Evolutionary conservation across 2,113 vertebrate species (phyloP).

Genomic region (Brienomyrus brachyistius): DNA sequence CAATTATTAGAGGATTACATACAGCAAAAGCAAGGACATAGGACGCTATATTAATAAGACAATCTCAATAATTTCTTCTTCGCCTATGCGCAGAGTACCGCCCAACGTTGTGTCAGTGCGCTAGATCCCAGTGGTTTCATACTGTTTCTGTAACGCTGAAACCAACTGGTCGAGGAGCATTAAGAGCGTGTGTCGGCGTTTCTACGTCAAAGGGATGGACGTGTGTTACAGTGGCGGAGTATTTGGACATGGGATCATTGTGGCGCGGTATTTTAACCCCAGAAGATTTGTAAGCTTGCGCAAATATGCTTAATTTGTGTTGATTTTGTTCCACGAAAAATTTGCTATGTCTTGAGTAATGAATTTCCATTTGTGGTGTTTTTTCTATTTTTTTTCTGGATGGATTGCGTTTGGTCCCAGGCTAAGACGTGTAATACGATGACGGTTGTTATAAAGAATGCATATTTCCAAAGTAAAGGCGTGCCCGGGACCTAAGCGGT

Average conservation of each 20-base stretch:
- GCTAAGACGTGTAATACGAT: neutral
- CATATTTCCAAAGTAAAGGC: constrained; percentile 6
- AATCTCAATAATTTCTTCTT: neutral
- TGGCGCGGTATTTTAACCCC: neutral
- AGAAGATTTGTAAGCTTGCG: neutral
- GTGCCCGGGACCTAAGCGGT: neutral
- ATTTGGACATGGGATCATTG: neutral
- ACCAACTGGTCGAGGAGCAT: no score
- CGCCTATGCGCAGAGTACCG: neutral
- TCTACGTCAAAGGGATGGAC: neutral
- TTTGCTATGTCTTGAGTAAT: constrained; percentile 4
- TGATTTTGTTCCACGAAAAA: neutral
- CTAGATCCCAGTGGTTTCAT: neutral
- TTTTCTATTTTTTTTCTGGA: constrained; percentile 8
- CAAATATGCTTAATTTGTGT: neutral
- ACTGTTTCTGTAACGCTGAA: neutral
- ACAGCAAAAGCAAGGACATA: neutral
- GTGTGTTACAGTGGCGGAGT: neutral
- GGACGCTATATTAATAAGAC: neutral
- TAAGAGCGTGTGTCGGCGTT: neutral
- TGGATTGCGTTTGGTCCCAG: neutral
- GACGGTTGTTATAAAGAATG: neutral
- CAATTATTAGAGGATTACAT: neutral
- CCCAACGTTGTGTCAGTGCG: neutral
- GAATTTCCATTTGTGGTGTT: neutral